A percentile compares a stretch with the other conserved stretches of the same genome.
phyloP scores from a whole-genome alignment of 2,888 invertebrate species.

The Tineola bisselliella region DNA sequence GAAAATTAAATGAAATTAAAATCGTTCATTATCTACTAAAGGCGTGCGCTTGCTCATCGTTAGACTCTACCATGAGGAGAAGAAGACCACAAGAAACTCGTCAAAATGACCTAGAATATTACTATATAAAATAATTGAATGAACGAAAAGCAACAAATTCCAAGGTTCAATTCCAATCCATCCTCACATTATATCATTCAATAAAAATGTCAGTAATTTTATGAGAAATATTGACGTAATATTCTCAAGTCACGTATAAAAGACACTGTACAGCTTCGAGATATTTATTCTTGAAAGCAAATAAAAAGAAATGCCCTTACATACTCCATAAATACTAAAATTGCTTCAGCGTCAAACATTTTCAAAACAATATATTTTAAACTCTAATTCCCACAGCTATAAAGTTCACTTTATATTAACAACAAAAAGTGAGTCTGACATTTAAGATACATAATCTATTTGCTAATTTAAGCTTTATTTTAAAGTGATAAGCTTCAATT shows the following conservation, averaged over 20 bases:
- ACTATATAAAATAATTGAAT: no score
- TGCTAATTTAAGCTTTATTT: neutral
- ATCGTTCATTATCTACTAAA: no score
- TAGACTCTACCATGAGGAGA: no score
- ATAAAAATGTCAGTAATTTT: constrained; percentile 17
- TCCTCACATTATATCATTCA: neutral
- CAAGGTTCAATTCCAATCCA: neutral
- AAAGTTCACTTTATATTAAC: constrained; percentile 23
- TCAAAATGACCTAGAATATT: no score
- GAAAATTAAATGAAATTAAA: no score
- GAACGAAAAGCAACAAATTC: no score
- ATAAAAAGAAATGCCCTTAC: constrained; percentile 41
- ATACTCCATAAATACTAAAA: constrained; percentile 5
- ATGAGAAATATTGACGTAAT: constrained; percentile 40
- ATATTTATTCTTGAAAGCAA: constrained; percentile 55
- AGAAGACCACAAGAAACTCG: no score
- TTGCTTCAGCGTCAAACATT: neutral
- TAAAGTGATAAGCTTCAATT: neutral
- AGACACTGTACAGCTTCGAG: constrained; percentile 31
- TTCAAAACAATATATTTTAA: constrained; percentile 18
- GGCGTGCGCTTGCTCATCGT: no score
- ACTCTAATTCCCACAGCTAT: constrained; percentile 17
- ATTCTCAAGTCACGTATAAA: constrained; percentile 31
- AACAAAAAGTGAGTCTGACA: neutral
- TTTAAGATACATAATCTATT: neutral